Base-by-base conservation (phyloP, 1,140 invertebrate species). In the Leptinotarsa lineolata region DNA sequence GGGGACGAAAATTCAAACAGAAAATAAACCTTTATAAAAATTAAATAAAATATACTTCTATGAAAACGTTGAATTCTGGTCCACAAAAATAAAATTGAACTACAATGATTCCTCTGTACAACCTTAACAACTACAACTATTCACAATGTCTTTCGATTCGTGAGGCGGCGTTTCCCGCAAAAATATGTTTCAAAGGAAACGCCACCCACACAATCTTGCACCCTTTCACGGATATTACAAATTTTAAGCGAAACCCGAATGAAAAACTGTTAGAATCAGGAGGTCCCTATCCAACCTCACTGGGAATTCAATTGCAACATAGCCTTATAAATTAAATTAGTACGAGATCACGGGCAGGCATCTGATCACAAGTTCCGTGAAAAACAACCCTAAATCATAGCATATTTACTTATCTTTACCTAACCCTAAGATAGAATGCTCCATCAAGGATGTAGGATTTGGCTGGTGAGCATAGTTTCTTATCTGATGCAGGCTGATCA, bases 401-500 rank as follows among this genome's bases (percentile, higher is more conserved):
- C 63, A 72, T 6, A 44, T 71, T 76, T 84, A 84, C 80, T 88
- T 89, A 79, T 89, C 88, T 78, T 89, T 89, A 45, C 88, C 82
- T 44, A 87, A 84, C 64, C 87, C 85, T 64, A 89, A 81, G 58
- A 88, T 83, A 76, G 87, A 87, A 76, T 89, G 87, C 74, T 86
- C 87, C 88, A 87, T 88, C 76, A 85, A 84, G 72, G 86, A 87
- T 73, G 86, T 87, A 22, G 85, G 86, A 83, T 87, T 90, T 6
- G 95, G 95, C 83, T 97, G 95, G 84, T 96, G 95, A 74, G 96
- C 95, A 86, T 97, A 98, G 85, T 97, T 99, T 81, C 96, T 90
- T 80, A 98, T 98, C 86, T 98, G 96, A 86, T 98, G 95, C 69
- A 99, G 88, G 75, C 95, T 97, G 81, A 98, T 96, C 79, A 98